These are phyloP conservation scores for Silurus asotus DNA, from an alignment of 2,113 vertebrate genomes.

Conservation along the genomic window DNA sequence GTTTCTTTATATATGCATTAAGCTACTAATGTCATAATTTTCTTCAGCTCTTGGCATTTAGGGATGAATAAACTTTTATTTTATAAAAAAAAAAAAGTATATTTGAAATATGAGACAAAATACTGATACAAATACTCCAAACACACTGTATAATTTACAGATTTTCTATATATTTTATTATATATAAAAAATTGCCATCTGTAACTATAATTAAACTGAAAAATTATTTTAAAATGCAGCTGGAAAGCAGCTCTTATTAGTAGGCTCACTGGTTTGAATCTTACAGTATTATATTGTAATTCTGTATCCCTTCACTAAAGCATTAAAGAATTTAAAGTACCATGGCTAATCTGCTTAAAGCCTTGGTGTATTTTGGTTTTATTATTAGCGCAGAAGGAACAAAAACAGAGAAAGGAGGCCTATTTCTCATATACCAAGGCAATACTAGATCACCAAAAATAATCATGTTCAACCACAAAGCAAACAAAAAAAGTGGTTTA, in stretches of 20 bases:
- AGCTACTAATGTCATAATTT: too few species aligned
- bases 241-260: not conserved
- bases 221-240: not conserved
- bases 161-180: not conserved
- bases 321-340: not conserved
- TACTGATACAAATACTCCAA: not conserved
- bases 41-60: not conserved
- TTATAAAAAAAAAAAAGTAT: not conserved
- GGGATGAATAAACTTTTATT: not conserved
- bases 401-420: not conserved
- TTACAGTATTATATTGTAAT: not conserved
- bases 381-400: slow-evolving; percentile 3
- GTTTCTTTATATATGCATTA: too few species aligned
- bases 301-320: not conserved
- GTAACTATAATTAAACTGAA: not conserved
- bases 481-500: too few species aligned
- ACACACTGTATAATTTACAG: not conserved
- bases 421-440: not conserved
- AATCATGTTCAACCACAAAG: not conserved
- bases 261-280: not conserved
- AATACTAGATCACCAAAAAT: not conserved
- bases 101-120: not conserved
- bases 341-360: slow-evolving; percentile 11
- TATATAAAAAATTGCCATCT: too few species aligned
- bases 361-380: not conserved